Base-by-base conservation (phyloP, 2,888 invertebrate species). In the Drosophila paracracens region DNA sequence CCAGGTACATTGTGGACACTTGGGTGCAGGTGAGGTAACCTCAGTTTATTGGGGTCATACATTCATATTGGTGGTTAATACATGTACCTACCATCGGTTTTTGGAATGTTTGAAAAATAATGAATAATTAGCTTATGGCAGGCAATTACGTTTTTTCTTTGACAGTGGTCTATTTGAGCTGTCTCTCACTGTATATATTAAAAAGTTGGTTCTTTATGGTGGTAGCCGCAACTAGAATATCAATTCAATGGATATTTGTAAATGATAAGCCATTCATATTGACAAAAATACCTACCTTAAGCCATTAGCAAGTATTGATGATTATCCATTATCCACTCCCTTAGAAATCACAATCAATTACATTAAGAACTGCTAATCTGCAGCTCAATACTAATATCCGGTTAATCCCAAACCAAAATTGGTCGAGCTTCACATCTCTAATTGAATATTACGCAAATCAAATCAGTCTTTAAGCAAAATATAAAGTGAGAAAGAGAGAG, bases 391-490 rank as follows among this genome's bases (percentile, higher is more conserved):
- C 27, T 29, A 59, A 69, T 71, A 71, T 69, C 69, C 69, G 69
- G 21, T 53, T 13, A 25, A 25, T 16, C 52, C n/a, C 48, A 21
- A 29, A 3, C 48, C 38, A 27, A 29, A 53, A 48, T 48, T 13
- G 25, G 21, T 25, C n/a, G 13, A 18, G 61, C 40, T 21, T 53
- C 57, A 25, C n/a, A 51, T 31, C 25, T 16, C 56, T 54, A 74
- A 81, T 86, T 73, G 70, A 51, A 53, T 63, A 68, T 74, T 70
- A 70, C 69, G 67, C 65, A 59, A 53, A 50, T 64, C 57, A 68
- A 81, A 75, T 74, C 71, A 71, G 78, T 81, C 80, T 68, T 72
- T 77, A 87, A 71, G 73, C 60, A 76, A 67, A 63, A 59, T 61
- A 46, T 51, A 43, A 29, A 59, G 33, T 40, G 54, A 57, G 33